Percentiles rank a stretch among this genome's conserved stretches.
phyloP scores from a whole-genome alignment of 2,113 vertebrate species.

The Butorides virescens region DNA sequence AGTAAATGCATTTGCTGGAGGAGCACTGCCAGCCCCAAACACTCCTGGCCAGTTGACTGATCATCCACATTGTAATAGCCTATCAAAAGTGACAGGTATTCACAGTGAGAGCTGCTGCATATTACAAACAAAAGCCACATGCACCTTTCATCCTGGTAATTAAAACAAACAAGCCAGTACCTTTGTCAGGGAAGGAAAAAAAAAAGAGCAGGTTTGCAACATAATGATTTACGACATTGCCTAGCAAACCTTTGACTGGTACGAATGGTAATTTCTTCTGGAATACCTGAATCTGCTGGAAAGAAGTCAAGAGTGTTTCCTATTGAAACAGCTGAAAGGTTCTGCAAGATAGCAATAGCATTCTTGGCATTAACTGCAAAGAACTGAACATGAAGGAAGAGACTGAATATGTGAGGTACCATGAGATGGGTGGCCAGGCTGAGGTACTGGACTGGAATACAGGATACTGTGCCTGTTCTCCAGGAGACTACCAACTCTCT shows the following conservation, averaged over 20 bases:
- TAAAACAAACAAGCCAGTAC: constrained; percentile 20
- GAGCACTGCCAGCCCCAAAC: background rate
- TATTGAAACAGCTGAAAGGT: background rate
- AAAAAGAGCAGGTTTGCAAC: background rate
- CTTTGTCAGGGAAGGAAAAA: background rate
- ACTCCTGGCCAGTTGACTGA: background rate
- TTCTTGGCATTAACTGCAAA: background rate
- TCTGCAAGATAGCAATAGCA: background rate
- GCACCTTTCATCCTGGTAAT: constrained; percentile 5
- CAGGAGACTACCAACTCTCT: background rate
- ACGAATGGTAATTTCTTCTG: background rate
- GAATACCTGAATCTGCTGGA: background rate
- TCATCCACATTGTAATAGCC: background rate
- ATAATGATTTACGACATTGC: background rate
- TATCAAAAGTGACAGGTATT: constrained; percentile 36
- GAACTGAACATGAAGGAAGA: background rate
- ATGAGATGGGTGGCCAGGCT: background rate
- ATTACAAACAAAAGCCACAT: background rate
- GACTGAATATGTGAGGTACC: background rate
- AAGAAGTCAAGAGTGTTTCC: background rate
- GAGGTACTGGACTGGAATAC: background rate
- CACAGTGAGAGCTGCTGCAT: background rate
- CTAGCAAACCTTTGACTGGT: background rate
- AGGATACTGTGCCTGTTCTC: background rate
- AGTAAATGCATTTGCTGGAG: background rate